Percentiles rank a stretch among this genome's conserved stretches.
Conservation (phyloP, 35 echinoderm and acorn worm genomes). For the Nesometra sesokonis region DNA sequence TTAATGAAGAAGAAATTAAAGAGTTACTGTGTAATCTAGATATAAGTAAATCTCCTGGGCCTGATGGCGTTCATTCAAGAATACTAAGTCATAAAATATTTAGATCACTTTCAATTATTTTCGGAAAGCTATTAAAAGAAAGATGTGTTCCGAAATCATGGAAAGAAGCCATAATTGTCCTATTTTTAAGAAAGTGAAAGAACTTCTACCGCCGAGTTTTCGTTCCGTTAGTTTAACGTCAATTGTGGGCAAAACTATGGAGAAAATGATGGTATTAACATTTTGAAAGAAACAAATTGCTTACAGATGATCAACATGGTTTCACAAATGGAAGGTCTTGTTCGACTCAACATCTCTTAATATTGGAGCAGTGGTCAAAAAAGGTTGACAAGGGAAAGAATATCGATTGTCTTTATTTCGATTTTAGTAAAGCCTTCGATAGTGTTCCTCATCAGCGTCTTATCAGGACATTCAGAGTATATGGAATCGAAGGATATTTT, state of each 20-base stretch:
- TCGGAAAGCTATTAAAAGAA: background rate
- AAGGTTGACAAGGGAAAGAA: no score
- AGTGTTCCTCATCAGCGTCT: background rate
- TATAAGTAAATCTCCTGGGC: background rate
- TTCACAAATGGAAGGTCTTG: no score
- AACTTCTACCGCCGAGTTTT: background rate
- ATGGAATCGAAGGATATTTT: background rate
- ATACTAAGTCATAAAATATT: background rate
- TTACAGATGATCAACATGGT: no score
- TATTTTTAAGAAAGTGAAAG: background rate
- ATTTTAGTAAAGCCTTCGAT: background rate
- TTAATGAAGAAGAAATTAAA: no score
- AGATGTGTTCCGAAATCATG: background rate
- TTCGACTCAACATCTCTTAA: no score
- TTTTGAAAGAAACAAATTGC: background rate
- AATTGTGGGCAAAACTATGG: slow-evolving; percentile 13
- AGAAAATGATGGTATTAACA: background rate
- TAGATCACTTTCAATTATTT: background rate
- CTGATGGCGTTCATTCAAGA: background rate
- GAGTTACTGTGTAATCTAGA: background rate
- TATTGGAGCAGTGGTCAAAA: no score
- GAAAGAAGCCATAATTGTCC: background rate
- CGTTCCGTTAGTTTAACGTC: slow-evolving; percentile 8
- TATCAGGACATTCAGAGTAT: background rate
- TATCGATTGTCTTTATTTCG: background rate